phyloP scores from a whole-genome alignment of 2,888 invertebrate genomes.

The Alloplasta piceator region DNA sequence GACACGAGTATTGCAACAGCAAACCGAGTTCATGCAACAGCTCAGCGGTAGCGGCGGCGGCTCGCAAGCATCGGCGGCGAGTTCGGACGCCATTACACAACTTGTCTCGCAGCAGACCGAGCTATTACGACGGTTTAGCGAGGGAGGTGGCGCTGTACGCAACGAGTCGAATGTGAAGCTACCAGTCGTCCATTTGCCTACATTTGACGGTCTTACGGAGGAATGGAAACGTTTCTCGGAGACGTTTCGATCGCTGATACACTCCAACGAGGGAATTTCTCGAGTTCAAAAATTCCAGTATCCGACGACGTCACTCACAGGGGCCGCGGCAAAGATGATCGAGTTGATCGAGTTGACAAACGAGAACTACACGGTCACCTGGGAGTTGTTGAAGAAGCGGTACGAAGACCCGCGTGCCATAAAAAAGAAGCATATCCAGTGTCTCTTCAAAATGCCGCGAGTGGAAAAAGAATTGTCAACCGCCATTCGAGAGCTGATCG shows the following conservation, averaged over 20 bases:
- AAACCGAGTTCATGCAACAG: slow-evolving; percentile 32
- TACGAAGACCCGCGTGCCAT: slow-evolving; percentile 62
- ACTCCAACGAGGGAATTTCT: slow-evolving; percentile 48
- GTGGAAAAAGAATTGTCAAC: slow-evolving; percentile 54
- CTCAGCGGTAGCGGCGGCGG: slow-evolving; percentile 25
- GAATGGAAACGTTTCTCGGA: slow-evolving; percentile 64
- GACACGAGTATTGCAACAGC: slow-evolving; percentile 25
- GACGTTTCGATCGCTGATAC: slow-evolving; percentile 62
- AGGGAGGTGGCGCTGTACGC: slow-evolving; percentile 6
- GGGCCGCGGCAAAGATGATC: slow-evolving; percentile 56
- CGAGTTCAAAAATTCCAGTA: slow-evolving; percentile 65
- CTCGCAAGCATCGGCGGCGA: slow-evolving; percentile 33
- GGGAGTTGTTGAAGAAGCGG: slow-evolving; percentile 58
- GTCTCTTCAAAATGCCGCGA: slow-evolving; percentile 50
- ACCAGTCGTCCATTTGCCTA: slow-evolving; percentile 59
- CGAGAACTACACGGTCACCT: slow-evolving; percentile 60
- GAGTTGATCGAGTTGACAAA: slow-evolving; percentile 59
- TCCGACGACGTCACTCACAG: slow-evolving; percentile 57
- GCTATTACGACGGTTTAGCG: slow-evolving; percentile 20
- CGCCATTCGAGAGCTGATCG: slow-evolving; percentile 61
- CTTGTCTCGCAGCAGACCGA: slow-evolving; percentile 33
- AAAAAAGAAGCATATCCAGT: slow-evolving; percentile 58
- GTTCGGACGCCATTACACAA: slow-evolving; percentile 22
- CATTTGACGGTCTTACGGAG: slow-evolving; percentile 62
- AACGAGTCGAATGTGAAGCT: slow-evolving; percentile 36